Evolutionary conservation across 1,140 invertebrate genomes (phyloP), one percentile per base, ranked within the genome.

Genomic region (Araneus ventricosus): DNA sequence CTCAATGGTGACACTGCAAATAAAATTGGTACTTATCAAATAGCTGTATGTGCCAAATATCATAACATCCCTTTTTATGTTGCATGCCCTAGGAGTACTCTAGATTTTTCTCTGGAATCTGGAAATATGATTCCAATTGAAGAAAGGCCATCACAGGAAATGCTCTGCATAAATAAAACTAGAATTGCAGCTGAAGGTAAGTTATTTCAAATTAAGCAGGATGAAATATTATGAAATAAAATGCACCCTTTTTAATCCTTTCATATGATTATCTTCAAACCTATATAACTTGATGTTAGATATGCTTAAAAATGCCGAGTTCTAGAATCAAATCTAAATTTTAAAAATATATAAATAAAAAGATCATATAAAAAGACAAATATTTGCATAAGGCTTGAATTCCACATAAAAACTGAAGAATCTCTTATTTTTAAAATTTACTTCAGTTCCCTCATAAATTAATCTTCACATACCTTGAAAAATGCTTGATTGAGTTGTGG

Each of bases 1-100:
- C 96, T 97, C 2, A 99, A 99, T 96, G 99, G 99, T 3, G 99
- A 99, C 95, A 99, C 99, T 3, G 99, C 99, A 1, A 99, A 99
- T 95, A 99, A 99, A 97, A 99, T 99, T 95, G 99, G 99, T 94
- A 99, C 99, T 30, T 99, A 99, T 95, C 98, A 99, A 95, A 97
- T 97, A 95, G 98, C 99, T 1, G 97, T 99, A 70, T 96, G 98
- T 52, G 98, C 99, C 10, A 98, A 98, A 94, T 96, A 99, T 95
- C 98, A 99, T 95, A 96, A 96, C 30, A 97, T 99, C 45, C 98
- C 98, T 93, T 99, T 99, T 95, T 99, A 98, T 95, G 97, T 99
- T 22, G 99, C 98, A 0, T 98, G 98, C 30, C 99, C 99, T 0
- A 96, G 97, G 59, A 98, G 98, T 0, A 98, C 99, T 0, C 98